A percentile compares a stretch with the other conserved stretches of the same genome.
phyloP scores from a whole-genome alignment of 1,140 invertebrate genomes.

The Kradibia gibbosae region DNA sequence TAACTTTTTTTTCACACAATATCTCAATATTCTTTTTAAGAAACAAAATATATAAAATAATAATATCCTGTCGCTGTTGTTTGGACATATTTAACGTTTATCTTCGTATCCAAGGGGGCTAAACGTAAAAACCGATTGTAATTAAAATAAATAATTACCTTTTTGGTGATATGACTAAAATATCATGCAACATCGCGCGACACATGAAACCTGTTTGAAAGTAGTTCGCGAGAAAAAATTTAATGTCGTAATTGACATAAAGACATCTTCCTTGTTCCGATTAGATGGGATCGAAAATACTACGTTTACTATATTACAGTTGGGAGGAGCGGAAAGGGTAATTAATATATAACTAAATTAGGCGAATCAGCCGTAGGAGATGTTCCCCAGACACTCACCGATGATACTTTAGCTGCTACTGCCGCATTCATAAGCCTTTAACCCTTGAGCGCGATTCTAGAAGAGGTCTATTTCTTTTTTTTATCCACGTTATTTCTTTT shows the following conservation, averaged over 20 bases:
- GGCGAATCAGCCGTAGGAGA: conserved; percentile 59
- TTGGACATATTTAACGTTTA: conserved; percentile 5
- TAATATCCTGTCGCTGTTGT: conserved; percentile 24
- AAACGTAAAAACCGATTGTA: conserved; percentile 1
- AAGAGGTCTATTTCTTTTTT: neutral
- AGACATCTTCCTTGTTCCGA: neutral
- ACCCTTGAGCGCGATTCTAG: conserved; percentile 40
- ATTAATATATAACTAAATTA: conserved; percentile 72
- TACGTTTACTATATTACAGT: too few species aligned
- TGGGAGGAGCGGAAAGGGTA: too few species aligned
- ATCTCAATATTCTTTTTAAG: conserved; percentile 16
- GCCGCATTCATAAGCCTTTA: conserved; percentile 24
- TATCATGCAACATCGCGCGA: neutral
- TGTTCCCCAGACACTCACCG: neutral
- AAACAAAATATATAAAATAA: neutral
- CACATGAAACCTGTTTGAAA: conserved; percentile 2
- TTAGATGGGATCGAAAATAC: too few species aligned
- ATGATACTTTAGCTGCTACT: conserved; percentile 32
- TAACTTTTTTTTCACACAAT: neutral
- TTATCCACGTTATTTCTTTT: neutral
- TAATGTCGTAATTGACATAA: neutral
- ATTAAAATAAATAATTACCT: conserved; percentile 5
- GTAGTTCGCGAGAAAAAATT: neutral
- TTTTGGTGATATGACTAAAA: conserved; percentile 5
- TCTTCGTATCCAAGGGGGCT: too few species aligned